A percentile compares a stretch with the other conserved stretches of the same genome.
These are phyloP conservation scores for Butorides virescens DNA, from an alignment of 2,113 vertebrate species.

Conservation along the genomic window DNA sequence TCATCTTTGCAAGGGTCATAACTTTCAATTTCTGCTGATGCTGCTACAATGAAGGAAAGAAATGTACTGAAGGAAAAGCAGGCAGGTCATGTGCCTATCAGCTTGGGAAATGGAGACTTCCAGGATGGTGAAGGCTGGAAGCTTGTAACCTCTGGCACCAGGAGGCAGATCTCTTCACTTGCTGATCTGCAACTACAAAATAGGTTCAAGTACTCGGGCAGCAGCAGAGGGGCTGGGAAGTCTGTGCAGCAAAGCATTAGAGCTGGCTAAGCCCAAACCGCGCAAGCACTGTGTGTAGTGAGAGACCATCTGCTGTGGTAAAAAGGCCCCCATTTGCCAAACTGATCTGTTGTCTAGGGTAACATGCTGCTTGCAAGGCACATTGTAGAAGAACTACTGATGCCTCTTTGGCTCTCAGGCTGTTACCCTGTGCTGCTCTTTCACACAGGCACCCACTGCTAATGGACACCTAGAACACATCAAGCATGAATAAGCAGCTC, in stretches of 20 bases:
- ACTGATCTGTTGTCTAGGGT: neutral
- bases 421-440: neutral
- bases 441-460: neutral
- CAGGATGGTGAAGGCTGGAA: neutral
- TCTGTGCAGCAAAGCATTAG: neutral
- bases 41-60: neutral
- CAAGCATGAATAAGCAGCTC: neutral
- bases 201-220: neutral
- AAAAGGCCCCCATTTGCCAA: neutral
- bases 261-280: neutral
- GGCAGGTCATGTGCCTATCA: neutral
- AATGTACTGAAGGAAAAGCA: neutral
- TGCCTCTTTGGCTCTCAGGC: neutral
- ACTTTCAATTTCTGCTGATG: neutral
- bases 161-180: neutral
- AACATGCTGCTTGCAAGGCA: neutral
- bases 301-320: neutral
- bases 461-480: neutral
- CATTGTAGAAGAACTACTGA: neutral
- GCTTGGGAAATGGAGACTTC: neutral
- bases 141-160: neutral
- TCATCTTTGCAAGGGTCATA: neutral
- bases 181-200: neutral
- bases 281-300: neutral
- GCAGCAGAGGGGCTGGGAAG: neutral